A percentile compares a stretch with the other conserved stretches of the same genome.
These are phyloP conservation scores for Orthosia incerta DNA, from an alignment of 2,888 invertebrate species.

Conservation along the genomic window DNA sequence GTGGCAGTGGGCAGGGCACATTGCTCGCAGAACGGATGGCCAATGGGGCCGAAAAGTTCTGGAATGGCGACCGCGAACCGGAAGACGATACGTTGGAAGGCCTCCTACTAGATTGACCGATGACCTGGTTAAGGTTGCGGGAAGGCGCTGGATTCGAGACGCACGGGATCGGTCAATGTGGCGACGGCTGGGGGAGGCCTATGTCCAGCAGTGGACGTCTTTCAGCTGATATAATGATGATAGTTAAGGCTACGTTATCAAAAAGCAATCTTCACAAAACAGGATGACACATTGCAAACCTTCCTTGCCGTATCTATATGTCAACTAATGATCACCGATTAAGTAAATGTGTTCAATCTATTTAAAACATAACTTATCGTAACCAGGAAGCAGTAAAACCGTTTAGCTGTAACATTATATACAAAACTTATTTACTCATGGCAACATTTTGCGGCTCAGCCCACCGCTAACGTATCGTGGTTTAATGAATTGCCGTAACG, in stretches of 20 bases:
- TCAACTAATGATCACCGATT: conserved; percentile 36
- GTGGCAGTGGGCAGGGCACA: no score
- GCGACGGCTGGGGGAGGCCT: no score
- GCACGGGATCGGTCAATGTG: no score
- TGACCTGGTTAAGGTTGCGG: no score
- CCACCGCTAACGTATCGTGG: conserved; percentile 50
- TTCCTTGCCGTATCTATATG: conserved; percentile 10
- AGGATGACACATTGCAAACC: not conserved
- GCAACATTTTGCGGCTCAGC: conserved; percentile 58
- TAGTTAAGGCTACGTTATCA: not conserved
- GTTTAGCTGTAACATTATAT: conserved; percentile 53
- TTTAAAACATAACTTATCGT: conserved; percentile 51
- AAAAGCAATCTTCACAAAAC: not conserved
- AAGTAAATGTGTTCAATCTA: conserved; percentile 46
- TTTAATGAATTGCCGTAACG: conserved; percentile 61
- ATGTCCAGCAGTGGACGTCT: no score
- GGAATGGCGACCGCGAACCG: no score
- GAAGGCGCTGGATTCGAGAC: no score
- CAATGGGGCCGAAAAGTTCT: no score
- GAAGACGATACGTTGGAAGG: no score
- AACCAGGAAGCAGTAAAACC: conserved; percentile 57
- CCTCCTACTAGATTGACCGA: no score
- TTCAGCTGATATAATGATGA: no score
- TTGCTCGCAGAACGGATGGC: no score
- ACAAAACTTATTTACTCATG: conserved; percentile 61